Conservation (phyloP, 2,797 vertebrate species). For the Hippopotamyrus pictus region DNA sequence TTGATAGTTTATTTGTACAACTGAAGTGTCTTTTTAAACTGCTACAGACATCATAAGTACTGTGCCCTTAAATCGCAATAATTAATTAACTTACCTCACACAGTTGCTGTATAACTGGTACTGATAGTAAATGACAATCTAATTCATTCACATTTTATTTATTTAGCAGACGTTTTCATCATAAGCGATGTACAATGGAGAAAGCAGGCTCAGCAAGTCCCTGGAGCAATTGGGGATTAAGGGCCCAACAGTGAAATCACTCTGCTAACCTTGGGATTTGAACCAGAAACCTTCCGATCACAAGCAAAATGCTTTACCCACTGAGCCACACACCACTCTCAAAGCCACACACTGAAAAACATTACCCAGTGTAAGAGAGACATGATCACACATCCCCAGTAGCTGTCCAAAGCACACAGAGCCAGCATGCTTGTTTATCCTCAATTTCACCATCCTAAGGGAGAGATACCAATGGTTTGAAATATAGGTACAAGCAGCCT, state of each 20-base stretch:
- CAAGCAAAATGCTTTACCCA: not conserved
- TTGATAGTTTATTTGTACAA: not conserved
- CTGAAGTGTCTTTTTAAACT: not conserved
- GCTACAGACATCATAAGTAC: not conserved
- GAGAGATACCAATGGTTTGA: slow-evolving; percentile 12
- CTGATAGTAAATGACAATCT: not conserved
- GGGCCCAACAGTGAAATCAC: not conserved
- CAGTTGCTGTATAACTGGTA: not conserved
- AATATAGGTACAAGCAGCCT: not conserved
- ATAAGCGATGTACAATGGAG: not conserved
- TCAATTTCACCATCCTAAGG: slow-evolving; percentile 62
- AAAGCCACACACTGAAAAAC: not conserved
- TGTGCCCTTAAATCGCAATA: not conserved
- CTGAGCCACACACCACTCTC: not conserved
- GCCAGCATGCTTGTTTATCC: slow-evolving; percentile 53
- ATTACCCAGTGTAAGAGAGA: slow-evolving; percentile 83
- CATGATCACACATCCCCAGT: slow-evolving; percentile 87
- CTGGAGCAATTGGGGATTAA: not conserved
- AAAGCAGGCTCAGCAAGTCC: not conserved
- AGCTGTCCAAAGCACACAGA: slow-evolving; percentile 81
- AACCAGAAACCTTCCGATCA: not conserved
- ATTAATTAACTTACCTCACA: not conserved
- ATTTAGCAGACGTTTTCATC: not conserved
- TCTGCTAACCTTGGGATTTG: not conserved
- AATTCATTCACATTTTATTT: not conserved